A percentile compares a stretch with the other conserved stretches of the same genome.
These are phyloP conservation scores for Acipenser oxyrinchus DNA, from an alignment of 2,797 vertebrate genomes.

Conservation along the genomic window DNA sequence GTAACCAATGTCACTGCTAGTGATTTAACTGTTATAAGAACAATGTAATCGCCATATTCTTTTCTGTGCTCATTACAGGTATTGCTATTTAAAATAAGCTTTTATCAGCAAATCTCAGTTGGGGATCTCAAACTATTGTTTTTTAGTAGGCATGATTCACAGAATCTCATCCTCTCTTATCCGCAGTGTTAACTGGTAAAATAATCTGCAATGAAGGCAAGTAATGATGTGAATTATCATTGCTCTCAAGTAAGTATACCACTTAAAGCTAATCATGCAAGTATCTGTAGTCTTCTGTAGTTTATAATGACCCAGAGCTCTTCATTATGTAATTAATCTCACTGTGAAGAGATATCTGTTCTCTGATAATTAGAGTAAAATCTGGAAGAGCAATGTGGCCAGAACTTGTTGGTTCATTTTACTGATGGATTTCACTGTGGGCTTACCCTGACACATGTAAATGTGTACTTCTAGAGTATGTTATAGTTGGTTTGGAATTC, in stretches of 20 bases:
- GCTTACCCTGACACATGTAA: no score
- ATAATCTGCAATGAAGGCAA: constrained; percentile 32
- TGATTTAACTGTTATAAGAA: no score
- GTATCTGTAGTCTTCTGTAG: constrained; percentile 65
- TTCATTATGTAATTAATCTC: constrained; percentile 69
- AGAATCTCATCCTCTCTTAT: constrained; percentile 28
- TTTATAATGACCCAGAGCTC: constrained; percentile 64
- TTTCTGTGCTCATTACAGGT: no score
- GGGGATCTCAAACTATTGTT: constrained; percentile 25
- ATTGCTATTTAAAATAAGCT: no score
- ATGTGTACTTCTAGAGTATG: no score
- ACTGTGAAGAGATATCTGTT: constrained; percentile 51
- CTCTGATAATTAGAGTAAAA: constrained; percentile 71
- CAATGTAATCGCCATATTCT: no score
- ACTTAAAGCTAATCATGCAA: constrained; percentile 64
- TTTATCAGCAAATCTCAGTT: neutral
- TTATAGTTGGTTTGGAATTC: no score
- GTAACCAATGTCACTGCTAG: no score
- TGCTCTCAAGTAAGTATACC: constrained; percentile 49
- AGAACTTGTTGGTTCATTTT: no score
- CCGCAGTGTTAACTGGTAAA: constrained; percentile 28
- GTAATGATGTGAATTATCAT: constrained; percentile 64
- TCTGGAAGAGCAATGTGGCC: constrained; percentile 39
- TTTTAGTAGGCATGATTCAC: constrained; percentile 41
- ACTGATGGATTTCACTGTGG: no score